Evolutionary conservation across 2,888 invertebrate species (phyloP).

Genomic region (Eristalinus aeneus): DNA sequence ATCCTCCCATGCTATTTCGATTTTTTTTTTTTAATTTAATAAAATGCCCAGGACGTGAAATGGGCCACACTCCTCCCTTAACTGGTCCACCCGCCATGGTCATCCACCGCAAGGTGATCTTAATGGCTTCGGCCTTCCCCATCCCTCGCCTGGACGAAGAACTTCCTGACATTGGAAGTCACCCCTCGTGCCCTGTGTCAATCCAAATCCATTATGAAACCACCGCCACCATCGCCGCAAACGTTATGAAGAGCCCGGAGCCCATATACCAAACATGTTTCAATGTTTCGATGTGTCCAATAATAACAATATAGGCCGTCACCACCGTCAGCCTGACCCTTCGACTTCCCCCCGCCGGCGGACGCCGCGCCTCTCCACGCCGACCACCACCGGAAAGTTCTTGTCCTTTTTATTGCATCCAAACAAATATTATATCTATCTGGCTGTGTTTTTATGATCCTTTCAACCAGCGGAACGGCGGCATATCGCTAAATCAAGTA

Average conservation of each 20-base stretch:
- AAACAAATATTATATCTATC: conserved; percentile 72
- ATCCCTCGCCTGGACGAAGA: conserved; percentile 30
- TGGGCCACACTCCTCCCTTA: conserved; percentile 53
- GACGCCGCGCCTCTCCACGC: background rate
- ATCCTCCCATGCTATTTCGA: background rate
- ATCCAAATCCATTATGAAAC: conserved; percentile 66
- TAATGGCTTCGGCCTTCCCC: conserved; percentile 37
- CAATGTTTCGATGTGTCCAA: conserved; percentile 53
- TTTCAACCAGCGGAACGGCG: conserved; percentile 65
- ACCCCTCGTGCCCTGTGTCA: conserved; percentile 29
- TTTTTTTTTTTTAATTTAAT: conserved; percentile 61
- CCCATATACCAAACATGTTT: conserved; percentile 65
- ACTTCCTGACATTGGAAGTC: conserved; percentile 49
- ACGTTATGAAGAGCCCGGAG: conserved; percentile 1
- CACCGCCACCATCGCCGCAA: conserved; percentile 30
- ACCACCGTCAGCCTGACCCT: conserved; percentile 8
- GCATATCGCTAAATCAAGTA: conserved; percentile 76
- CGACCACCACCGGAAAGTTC: conserved; percentile 65
- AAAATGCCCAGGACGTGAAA: conserved; percentile 59
- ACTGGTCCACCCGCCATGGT: conserved; percentile 54
- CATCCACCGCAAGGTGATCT: conserved; percentile 52
- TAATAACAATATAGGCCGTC: conserved; percentile 69
- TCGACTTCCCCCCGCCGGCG: background rate
- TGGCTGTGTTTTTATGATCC: conserved; percentile 71
- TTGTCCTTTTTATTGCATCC: conserved; percentile 71